Conservation (phyloP, 2,113 vertebrate genomes). For the Thermophis baileyi region DNA sequence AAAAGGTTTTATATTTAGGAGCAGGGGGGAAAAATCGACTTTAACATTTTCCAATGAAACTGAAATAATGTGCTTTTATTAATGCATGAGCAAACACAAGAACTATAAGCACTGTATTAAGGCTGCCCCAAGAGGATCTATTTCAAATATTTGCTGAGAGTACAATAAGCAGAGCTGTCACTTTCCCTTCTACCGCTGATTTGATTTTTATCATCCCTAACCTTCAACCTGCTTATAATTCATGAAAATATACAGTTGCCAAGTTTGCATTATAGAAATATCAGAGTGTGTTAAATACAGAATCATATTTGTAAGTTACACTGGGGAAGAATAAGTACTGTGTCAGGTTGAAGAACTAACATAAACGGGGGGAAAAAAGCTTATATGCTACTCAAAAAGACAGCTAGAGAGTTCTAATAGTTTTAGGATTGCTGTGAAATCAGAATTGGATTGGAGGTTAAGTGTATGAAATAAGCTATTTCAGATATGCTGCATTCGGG, state of each 20-base stretch:
- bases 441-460: fast-evolving
- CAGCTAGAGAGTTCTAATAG: background rate
- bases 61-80: conserved; percentile 41
- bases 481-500: background rate
- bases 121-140: conserved; percentile 23
- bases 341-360: conserved; percentile 20
- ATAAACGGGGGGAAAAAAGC: conserved; percentile 4
- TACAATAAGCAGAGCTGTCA: conserved; percentile 44
- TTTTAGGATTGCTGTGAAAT: background rate
- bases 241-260: conserved; percentile 35
- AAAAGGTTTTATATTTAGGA: conserved; percentile 37
- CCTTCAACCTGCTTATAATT: conserved; percentile 33
- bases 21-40: conserved; percentile 35
- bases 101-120: conserved; percentile 23
- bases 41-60: conserved; percentile 44
- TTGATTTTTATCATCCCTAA: conserved; percentile 47
- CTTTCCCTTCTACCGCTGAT: conserved; percentile 46
- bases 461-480: background rate
- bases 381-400: background rate
- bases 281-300: conserved; percentile 9
- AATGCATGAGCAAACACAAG: conserved; percentile 48
- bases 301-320: conserved; percentile 29
- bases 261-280: background rate
- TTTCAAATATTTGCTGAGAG: conserved; percentile 55
- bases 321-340: background rate